phyloP scores from a whole-genome alignment of 2,113 vertebrate genomes.

The Anolis sagrei region DNA sequence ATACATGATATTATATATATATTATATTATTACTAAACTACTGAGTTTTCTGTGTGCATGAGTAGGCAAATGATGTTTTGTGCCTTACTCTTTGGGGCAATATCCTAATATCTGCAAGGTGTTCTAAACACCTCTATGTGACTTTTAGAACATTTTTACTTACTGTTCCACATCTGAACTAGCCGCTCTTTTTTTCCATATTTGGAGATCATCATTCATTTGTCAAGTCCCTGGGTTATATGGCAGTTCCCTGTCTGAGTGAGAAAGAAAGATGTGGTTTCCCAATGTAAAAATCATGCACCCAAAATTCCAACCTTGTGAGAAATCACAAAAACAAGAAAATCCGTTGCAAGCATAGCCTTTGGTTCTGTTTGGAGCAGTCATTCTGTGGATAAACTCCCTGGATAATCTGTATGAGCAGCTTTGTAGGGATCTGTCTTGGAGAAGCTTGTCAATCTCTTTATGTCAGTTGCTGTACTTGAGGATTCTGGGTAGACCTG shows the following conservation, averaged over 20 bases:
- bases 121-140: not conserved
- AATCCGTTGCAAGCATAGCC: not conserved
- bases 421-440: not conserved
- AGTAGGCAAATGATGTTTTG: not conserved
- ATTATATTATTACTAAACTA: not conserved
- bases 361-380: not conserved
- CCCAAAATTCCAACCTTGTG: not conserved
- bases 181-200: not conserved
- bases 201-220: not conserved
- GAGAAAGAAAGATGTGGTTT: not conserved
- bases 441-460: not conserved
- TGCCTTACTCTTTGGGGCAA: not conserved
- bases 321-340: not conserved
- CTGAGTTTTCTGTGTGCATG: not conserved
- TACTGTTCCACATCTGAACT: not conserved
- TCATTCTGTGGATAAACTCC: not conserved
- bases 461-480: not conserved
- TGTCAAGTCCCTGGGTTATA: not conserved
- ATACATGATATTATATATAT: no score
- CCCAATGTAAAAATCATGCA: not conserved
- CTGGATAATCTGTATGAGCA: not conserved
- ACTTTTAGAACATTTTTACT: slow-evolving; percentile 9
- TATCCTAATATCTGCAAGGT: not conserved
- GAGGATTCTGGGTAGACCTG: not conserved
- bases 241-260: not conserved